phyloP scores from a whole-genome alignment of 2,797 vertebrate genomes.

The Astyanax mexicanus region DNA sequence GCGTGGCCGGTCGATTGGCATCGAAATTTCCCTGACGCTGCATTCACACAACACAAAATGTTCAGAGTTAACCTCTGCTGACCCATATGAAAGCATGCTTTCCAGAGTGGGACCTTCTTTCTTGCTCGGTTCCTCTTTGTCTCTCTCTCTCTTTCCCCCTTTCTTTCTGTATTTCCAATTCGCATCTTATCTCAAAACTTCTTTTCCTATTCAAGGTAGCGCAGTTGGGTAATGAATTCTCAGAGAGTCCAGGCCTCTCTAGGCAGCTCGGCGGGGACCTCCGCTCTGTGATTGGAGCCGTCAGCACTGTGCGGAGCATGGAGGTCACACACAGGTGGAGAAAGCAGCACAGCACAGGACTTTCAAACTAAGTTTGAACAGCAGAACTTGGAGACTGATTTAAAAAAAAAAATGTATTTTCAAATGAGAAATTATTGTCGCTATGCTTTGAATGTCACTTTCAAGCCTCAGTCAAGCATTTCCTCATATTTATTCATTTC shows the following conservation, averaged over 20 bases:
- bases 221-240: conserved; percentile 72
- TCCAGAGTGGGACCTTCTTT: conserved; percentile 63
- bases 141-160: conserved; percentile 35
- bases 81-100: conserved; percentile 59
- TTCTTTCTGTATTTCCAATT: conserved; percentile 63
- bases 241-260: conserved; percentile 64
- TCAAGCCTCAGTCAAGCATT: background rate
- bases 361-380: conserved; percentile 20
- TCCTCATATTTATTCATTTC: conserved; percentile 3
- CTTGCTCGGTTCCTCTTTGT: background rate
- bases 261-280: conserved; percentile 67
- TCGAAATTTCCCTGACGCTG: conserved; percentile 52
- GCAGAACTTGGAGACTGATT: background rate
- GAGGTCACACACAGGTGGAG: conserved; percentile 61
- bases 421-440: background rate
- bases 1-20: conserved; percentile 68
- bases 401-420: conserved; percentile 9
- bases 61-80: conserved; percentile 71
- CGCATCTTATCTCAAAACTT: conserved; percentile 62
- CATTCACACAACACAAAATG: conserved; percentile 66
- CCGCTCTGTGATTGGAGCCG: conserved; percentile 74
- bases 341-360: conserved; percentile 28
- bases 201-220: conserved; percentile 75
- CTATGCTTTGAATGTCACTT: background rate
- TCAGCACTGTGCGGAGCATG: conserved; percentile 63